These are phyloP conservation scores for Tinamus major DNA, from an alignment of 2,797 vertebrate genomes.

Conservation along the genomic window DNA sequence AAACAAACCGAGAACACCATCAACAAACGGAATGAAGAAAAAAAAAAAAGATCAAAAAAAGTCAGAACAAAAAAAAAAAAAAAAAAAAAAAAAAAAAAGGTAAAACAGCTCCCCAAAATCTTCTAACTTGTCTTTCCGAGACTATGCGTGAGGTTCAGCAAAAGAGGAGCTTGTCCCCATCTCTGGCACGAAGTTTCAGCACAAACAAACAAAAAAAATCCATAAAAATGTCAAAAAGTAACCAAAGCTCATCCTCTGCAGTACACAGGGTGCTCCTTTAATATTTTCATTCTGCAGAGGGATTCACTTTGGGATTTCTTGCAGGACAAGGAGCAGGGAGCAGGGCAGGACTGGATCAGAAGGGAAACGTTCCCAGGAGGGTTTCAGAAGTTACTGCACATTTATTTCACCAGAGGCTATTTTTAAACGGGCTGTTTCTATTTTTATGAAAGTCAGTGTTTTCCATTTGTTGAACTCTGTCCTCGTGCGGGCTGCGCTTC, in stretches of 20 bases:
- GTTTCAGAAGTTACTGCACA: constrained; percentile 61
- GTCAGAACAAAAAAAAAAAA: fast-evolving
- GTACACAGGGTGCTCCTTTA: not conserved
- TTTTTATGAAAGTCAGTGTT: constrained; percentile 73
- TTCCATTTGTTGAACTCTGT: constrained; percentile 74
- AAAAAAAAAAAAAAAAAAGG: not conserved
- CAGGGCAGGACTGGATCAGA: not conserved
- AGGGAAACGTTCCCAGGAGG: constrained; percentile 56
- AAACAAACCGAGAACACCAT: not conserved
- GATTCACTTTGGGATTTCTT: constrained; percentile 39
- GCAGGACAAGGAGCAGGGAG: not conserved
- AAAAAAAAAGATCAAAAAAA: not conserved
- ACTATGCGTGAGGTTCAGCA: not conserved
- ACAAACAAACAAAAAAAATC: not conserved
- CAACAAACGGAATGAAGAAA: fast-evolving
- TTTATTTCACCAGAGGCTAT: constrained; percentile 71
- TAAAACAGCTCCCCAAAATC: not conserved
- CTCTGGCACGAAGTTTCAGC: constrained; percentile 5
- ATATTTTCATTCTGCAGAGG: not conserved
- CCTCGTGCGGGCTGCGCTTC: constrained; percentile 29
- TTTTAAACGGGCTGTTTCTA: constrained; percentile 74
- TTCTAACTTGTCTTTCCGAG: not conserved
- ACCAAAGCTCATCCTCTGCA: not conserved
- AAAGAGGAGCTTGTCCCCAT: not conserved
- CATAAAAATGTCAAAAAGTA: not conserved